Conservation (phyloP, 2,797 vertebrate species). For the Champsocephalus esox region DNA sequence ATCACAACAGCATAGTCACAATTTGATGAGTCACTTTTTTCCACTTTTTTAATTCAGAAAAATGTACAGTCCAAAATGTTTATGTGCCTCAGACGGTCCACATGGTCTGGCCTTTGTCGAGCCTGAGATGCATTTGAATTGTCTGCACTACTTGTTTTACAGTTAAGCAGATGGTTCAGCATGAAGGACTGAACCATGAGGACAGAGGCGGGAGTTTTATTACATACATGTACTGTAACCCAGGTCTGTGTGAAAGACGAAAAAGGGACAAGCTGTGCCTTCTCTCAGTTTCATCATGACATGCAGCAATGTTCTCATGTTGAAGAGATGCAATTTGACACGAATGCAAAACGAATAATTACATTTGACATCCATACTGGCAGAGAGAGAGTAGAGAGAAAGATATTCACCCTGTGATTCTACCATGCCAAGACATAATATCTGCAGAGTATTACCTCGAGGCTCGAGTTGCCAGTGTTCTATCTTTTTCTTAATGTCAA, state of each 20-base stretch:
- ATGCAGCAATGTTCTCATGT: conserved; percentile 18
- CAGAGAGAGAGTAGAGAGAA: background rate
- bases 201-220: conserved; percentile 29
- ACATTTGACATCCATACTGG: background rate
- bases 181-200: background rate
- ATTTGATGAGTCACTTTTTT: background rate
- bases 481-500: background rate
- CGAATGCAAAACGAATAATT: conserved; percentile 11
- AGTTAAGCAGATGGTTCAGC: conserved; percentile 48
- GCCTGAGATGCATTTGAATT: conserved; percentile 40
- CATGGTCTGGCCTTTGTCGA: conserved; percentile 33
- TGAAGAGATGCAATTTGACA: conserved; percentile 5
- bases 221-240: conserved; percentile 17
- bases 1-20: background rate
- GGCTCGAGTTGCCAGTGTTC: background rate
- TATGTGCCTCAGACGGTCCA: conserved; percentile 53
- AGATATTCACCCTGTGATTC: conserved; percentile 2
- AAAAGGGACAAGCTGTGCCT: background rate
- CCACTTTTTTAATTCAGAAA: conserved; percentile 46
- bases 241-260: background rate
- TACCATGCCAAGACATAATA: background rate
- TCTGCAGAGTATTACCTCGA: background rate
- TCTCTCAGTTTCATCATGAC: conserved; percentile 20
- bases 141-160: conserved; percentile 44
- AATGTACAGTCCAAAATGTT: conserved; percentile 50